Evolutionary conservation across 2,797 vertebrate genomes (phyloP), one percentile per base, ranked within the genome.

Genomic region (Phylloscopus collybita): DNA sequence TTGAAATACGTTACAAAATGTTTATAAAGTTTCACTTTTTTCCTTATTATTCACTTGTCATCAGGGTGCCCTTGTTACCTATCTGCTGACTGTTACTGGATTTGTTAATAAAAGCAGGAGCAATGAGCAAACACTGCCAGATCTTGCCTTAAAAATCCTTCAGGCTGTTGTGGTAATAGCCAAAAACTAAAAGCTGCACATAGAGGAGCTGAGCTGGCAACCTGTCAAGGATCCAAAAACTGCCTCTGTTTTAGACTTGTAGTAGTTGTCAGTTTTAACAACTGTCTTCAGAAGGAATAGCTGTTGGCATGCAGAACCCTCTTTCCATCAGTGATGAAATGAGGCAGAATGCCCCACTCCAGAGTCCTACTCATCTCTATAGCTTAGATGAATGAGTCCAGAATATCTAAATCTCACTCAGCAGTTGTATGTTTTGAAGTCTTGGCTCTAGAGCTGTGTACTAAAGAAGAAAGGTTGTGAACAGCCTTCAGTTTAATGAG

Each of bases 261-360:
- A 74, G 71, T 23, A 38, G 49, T 60, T 80, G 18, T 13, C 50
- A 57, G 30, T 69, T 86, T 61, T 69, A 86, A 36, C 69, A 82
- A 65, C 53, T 40, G 42, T 70, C 65, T 69, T 65, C 22, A 67
- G 47, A 78, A 57, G 72, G 38, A 78, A 64, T 19, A 57, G 45
- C 26, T 83, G 49, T 36, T 88, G 85, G 17, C 47, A 49, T 34
- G 40, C 29, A 69, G 50, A 75, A 18, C 30, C 38, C 72, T 83
- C 20, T 3, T 75, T 67, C 14, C 1, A 0, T 8, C 0, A 0
- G 21, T 40, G 67, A 30, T 57, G 16, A 72, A 86, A 51, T 25
- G 16, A 81, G 56, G 61, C 65, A 80, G 44, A 67, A 47, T 16
- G 50, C 47, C 69, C 62, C 34, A 34, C 40, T 54, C 45, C 5